These are phyloP conservation scores for Neria commutata DNA, from an alignment of 2,888 invertebrate genomes.

Conservation along the genomic window DNA sequence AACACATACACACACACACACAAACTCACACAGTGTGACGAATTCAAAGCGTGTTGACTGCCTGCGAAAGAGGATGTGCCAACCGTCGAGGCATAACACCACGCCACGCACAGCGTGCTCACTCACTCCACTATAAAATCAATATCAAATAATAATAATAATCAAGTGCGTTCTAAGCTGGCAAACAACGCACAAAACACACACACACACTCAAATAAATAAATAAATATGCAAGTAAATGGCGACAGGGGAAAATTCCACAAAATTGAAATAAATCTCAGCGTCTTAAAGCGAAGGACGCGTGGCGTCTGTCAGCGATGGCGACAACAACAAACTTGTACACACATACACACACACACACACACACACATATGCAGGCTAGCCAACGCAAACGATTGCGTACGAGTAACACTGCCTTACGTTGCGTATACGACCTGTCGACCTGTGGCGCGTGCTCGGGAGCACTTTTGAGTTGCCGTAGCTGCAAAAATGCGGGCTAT, in stretches of 20 bases:
- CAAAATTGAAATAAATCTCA: constrained; percentile 42
- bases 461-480: too few species aligned
- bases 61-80: not conserved
- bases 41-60: not conserved
- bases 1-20: not conserved
- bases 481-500: too few species aligned
- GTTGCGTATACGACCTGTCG: constrained; percentile 42
- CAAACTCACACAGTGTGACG: not conserved
- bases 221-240: constrained; percentile 12
- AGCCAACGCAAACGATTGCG: too few species aligned
- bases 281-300: constrained; percentile 13
- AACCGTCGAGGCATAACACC: not conserved
- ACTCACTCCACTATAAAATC: not conserved
- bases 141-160: too few species aligned
- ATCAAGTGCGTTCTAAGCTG: not conserved
- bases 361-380: too few species aligned
- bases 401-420: too few species aligned
- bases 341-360: too few species aligned
- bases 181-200: not conserved
- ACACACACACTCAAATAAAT: not conserved
- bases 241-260: constrained; percentile 22
- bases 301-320: not conserved
- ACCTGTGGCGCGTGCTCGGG: too few species aligned
- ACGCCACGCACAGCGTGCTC: not conserved
- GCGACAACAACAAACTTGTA: constrained; percentile 9